These are phyloP conservation scores for Leptodactylus fuscus DNA, from an alignment of 2,113 vertebrate species.

Conservation along the genomic window DNA sequence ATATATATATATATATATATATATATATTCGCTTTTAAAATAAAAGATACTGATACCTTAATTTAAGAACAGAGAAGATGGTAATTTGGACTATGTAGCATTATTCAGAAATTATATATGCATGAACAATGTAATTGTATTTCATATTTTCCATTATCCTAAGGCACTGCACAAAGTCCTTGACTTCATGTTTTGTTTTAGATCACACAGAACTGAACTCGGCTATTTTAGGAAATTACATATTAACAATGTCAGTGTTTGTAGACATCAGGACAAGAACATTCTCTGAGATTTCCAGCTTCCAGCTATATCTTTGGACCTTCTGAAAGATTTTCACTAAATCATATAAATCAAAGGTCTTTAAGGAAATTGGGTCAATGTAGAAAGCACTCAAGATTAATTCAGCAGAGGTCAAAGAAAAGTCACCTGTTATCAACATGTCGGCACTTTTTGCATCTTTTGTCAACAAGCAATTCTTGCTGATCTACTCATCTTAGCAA, in stretches of 20 bases:
- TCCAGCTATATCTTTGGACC: constrained; percentile 23
- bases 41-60: too few relatives aligned
- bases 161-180: constrained; percentile 36
- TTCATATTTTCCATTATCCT: constrained; percentile 13
- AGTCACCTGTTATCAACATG: constrained; percentile 31
- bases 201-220: constrained; percentile 22
- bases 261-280: constrained; percentile 43
- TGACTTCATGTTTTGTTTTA: constrained; percentile 40
- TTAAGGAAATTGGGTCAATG: constrained; percentile 39
- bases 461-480: not conserved
- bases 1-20: too few relatives aligned
- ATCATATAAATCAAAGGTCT: constrained; percentile 37
- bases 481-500: not conserved
- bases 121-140: constrained; percentile 2
- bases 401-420: constrained; percentile 18
- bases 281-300: constrained; percentile 36
- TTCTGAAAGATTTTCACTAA: constrained; percentile 38
- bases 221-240: constrained; percentile 54
- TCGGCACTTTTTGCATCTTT: not conserved
- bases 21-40: too few relatives aligned
- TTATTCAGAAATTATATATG: constrained; percentile 14
- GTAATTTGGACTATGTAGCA: not conserved
- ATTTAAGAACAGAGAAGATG: not conserved
- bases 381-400: not conserved
- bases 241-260: constrained; percentile 55